Percentiles rank a stretch among this genome's conserved stretches.
These are phyloP conservation scores for Drosophila nannoptera DNA, from an alignment of 1,140 invertebrate species.

Conservation along the genomic window DNA sequence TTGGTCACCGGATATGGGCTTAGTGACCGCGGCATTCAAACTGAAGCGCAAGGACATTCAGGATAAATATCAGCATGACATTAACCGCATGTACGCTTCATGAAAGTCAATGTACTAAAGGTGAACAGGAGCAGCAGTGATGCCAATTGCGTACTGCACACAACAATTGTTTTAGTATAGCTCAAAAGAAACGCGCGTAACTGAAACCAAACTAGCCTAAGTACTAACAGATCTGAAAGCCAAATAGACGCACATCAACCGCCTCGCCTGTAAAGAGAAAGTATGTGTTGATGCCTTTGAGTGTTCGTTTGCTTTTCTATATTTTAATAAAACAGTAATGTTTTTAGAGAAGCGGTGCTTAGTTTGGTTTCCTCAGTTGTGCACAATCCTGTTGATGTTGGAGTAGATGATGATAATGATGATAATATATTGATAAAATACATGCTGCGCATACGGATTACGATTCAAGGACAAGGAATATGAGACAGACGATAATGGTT, in stretches of 20 bases:
- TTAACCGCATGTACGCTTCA: slow-evolving; percentile 95
- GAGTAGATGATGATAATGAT: slow-evolving; percentile 25
- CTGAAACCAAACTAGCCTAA: slow-evolving; percentile 61
- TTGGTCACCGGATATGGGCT: slow-evolving; percentile 97
- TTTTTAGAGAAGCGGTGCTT: slow-evolving; percentile 27
- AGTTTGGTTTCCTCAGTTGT: slow-evolving; percentile 46
- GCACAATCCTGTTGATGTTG: slow-evolving; percentile 45
- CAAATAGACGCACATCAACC: slow-evolving; percentile 32
- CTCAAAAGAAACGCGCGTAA: slow-evolving; percentile 33
- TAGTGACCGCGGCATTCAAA: slow-evolving; percentile 99
- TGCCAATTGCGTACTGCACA: slow-evolving; percentile 43
- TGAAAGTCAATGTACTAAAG: slow-evolving; percentile 81
- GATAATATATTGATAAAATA: too few species aligned
- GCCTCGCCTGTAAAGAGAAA: slow-evolving; percentile 8
- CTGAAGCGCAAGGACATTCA: slow-evolving; percentile 97
- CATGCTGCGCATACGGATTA: too few species aligned
- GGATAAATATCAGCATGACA: slow-evolving; percentile 92
- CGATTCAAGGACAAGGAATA: slow-evolving; percentile 58
- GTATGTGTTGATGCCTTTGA: slow-evolving; percentile 9
- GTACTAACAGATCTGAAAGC: slow-evolving; percentile 56
- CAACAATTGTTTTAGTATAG: slow-evolving; percentile 42
- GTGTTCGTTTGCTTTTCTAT: slow-evolving; percentile 18
- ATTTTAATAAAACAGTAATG: slow-evolving; percentile 21
- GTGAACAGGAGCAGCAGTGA: slow-evolving; percentile 32
- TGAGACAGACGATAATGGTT: slow-evolving; percentile 35